Conservation (phyloP, 2,888 invertebrate species). For the Acrobasis repandana region DNA sequence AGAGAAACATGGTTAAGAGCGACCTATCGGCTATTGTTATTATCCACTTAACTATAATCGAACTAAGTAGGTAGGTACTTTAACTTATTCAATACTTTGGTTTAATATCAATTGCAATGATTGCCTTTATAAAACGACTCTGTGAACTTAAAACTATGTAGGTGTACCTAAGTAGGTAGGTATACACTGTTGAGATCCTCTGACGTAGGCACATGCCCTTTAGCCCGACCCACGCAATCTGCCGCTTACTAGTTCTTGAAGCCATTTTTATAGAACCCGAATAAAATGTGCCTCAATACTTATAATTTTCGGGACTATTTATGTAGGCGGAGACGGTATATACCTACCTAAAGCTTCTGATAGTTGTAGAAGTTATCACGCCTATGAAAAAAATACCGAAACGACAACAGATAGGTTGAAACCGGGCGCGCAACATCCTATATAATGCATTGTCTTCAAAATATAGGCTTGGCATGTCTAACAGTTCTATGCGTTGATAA, state of each 20-base stretch:
- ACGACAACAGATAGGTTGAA: neutral
- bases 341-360: neutral
- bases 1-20: neutral
- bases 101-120: neutral
- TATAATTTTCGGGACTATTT: too few relatives aligned
- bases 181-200: constrained; percentile 39
- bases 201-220: constrained; percentile 76
- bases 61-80: neutral
- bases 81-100: neutral
- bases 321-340: neutral
- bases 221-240: constrained; percentile 60
- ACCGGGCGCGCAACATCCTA: neutral
- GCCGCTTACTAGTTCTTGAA: constrained; percentile 25
- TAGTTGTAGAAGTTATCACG: neutral
- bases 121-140: constrained; percentile 1
- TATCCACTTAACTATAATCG: neutral
- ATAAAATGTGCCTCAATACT: constrained; percentile 12
- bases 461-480: neutral
- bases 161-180: constrained; percentile 34
- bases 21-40: neutral
- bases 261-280: constrained; percentile 21
- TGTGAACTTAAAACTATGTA: neutral
- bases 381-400: neutral
- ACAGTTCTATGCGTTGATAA: constrained; percentile 45
- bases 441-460: neutral